A percentile compares a stretch with the other conserved stretches of the same genome.
Conservation (phyloP, 2,113 vertebrate species). For the Crotalus tigris region DNA sequence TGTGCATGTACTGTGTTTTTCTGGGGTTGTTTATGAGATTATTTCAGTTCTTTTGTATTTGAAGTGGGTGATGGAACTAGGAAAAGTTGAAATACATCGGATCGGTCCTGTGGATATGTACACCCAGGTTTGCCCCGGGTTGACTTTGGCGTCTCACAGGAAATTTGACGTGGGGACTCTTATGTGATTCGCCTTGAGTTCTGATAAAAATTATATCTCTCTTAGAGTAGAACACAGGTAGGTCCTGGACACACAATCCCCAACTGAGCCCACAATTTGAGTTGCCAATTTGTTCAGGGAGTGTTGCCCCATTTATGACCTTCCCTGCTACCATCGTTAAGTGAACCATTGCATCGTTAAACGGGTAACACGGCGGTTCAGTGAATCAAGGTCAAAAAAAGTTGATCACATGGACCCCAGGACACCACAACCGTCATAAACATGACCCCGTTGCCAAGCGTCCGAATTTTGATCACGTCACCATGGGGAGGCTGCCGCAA, state of each 20-base stretch:
- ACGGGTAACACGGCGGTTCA: too few species aligned
- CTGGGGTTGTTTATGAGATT: background rate
- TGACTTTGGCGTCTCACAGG: background rate
- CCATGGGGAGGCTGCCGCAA: background rate
- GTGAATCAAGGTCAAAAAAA: background rate
- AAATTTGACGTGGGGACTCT: background rate
- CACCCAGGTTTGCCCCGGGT: background rate
- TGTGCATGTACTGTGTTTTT: background rate
- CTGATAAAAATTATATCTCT: background rate
- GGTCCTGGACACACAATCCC: background rate
- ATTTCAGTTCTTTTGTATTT: slow-evolving; percentile 1
- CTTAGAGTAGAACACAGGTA: background rate
- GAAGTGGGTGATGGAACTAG: background rate
- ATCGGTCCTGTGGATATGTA: background rate
- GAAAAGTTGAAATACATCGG: background rate
- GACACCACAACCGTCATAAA: background rate
- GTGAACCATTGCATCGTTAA: too few species aligned
- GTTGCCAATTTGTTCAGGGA: background rate
- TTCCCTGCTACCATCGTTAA: too few species aligned
- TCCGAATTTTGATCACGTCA: background rate
- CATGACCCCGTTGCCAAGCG: background rate
- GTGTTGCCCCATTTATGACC: too few species aligned
- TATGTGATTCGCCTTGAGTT: background rate
- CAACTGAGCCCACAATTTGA: background rate
- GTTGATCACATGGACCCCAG: too few species aligned